Evolutionary conservation across 2,797 vertebrate species (phyloP).

Genomic region (Coregonus suidteri): DNA sequence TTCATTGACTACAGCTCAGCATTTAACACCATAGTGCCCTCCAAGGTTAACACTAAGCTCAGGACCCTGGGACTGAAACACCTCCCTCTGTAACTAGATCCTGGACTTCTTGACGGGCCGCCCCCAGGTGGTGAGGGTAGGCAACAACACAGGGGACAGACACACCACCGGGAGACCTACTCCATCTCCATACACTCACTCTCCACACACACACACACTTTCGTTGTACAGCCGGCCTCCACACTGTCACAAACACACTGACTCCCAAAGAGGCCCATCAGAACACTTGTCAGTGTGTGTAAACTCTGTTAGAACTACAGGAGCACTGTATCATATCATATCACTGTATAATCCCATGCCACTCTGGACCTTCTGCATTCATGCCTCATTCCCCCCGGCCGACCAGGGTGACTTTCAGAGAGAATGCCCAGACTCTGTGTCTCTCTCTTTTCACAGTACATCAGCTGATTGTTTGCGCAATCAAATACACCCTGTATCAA

Average conservation of each 20-base stretch:
- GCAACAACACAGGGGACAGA: conserved; percentile 42
- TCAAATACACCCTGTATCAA: conserved; percentile 19
- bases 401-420: background rate
- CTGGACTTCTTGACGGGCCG: no score
- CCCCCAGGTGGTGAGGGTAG: no score
- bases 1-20: no score
- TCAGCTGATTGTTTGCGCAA: conserved; percentile 9
- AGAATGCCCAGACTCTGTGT: conserved; percentile 1
- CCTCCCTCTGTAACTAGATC: no score
- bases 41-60: no score
- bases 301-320: background rate
- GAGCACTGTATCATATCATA: background rate
- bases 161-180: conserved; percentile 50
- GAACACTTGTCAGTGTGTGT: background rate
- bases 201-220: conserved; percentile 35
- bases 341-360: background rate
- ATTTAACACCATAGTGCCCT: no score
- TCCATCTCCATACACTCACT: conserved; percentile 66
- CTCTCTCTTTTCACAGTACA: background rate
- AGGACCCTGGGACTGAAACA: no score
- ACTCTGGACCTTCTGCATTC: background rate
- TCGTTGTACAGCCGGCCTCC: conserved; percentile 18
- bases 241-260: conserved; percentile 36
- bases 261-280: background rate
- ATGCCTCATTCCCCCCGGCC: background rate